These are phyloP conservation scores for Clamator glandarius DNA, from an alignment of 2,797 vertebrate species.

Conservation along the genomic window DNA sequence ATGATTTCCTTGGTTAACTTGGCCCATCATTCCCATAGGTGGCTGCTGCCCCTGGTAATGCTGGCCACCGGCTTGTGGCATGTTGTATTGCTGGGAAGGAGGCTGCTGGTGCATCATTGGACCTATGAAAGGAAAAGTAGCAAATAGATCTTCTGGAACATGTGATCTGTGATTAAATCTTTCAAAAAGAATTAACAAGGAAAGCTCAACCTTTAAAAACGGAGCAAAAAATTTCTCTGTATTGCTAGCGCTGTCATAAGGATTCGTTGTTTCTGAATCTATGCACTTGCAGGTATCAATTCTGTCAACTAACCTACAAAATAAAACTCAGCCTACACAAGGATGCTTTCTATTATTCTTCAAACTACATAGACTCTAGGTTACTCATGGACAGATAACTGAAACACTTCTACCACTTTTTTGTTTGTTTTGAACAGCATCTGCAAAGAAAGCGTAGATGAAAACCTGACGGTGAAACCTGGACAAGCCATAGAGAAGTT, in stretches of 20 bases:
- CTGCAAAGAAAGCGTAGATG: neutral
- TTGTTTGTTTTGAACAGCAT: neutral
- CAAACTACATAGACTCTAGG: neutral
- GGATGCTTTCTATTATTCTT: neutral
- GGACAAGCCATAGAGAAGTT: neutral
- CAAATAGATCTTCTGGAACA: neutral
- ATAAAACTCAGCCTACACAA: neutral
- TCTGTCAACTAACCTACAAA: neutral
- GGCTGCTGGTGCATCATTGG: conserved; percentile 99
- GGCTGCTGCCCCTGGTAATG: conserved; percentile 98
- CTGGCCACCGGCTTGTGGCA: conserved; percentile 92
- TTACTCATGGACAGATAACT: neutral
- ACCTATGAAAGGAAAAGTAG: conserved; percentile 74
- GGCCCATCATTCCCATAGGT: conserved; percentile 97
- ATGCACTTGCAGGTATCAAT: neutral
- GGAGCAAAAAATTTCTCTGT: neutral
- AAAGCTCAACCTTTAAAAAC: neutral
- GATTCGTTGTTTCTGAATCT: neutral
- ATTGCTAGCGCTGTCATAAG: neutral
- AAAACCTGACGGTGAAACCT: neutral
- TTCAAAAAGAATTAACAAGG: neutral
- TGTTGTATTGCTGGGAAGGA: conserved; percentile 95
- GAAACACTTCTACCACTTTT: neutral
- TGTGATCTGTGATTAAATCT: neutral
- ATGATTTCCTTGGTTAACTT: conserved; percentile 95